Base-by-base conservation (phyloP, 2,113 vertebrate genomes). In the Aepyceros melampus region DNA sequence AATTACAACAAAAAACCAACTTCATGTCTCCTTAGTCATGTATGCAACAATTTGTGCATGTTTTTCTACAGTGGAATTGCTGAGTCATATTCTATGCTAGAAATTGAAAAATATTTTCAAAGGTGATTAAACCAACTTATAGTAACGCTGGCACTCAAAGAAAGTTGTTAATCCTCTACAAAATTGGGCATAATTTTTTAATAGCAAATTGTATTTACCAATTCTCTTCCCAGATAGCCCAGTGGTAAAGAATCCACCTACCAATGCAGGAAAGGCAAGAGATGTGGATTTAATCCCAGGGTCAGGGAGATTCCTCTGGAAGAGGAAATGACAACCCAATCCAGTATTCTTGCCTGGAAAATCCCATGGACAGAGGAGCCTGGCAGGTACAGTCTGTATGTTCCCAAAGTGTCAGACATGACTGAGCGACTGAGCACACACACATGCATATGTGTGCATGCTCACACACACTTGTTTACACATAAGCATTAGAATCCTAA, bases 361-460 rank as follows among this genome's bases (percentile, higher is more conserved):
- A 43, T 76, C 12, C 23, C 71, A 76, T 76, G 36, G 71, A 76
- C 71, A 76, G 36, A 43, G 40, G 12, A 76, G 36, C 71, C 23
- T 43, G 40, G 23, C 23, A 27, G 71, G 36, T 76, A 25, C 21
- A 43, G 71, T 43, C 71, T 27, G 5, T 27, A 23, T 25, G 36
- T 40, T 76, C 12, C 36, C 23, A 76, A 43, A 76, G 23, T 43
- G 71, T 76, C 21, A 43, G 36, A 76, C 36, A 76, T 27, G 71
- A 76, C 71, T 76, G 71, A 43, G 23, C 0, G 0, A 43, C 23
- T 27, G 23, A 43, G 12, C 71, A 43, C 36, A 74, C 36, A 74
- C 21, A 13, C 36, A 25, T 0, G 2, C 0, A 1, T 25, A 1
- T 14, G 10, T 23, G 23, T 25, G 23, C 36, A 43, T 0, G 6